phyloP scores from a whole-genome alignment of 2,113 vertebrate species.

The Crotalus tigris region DNA sequence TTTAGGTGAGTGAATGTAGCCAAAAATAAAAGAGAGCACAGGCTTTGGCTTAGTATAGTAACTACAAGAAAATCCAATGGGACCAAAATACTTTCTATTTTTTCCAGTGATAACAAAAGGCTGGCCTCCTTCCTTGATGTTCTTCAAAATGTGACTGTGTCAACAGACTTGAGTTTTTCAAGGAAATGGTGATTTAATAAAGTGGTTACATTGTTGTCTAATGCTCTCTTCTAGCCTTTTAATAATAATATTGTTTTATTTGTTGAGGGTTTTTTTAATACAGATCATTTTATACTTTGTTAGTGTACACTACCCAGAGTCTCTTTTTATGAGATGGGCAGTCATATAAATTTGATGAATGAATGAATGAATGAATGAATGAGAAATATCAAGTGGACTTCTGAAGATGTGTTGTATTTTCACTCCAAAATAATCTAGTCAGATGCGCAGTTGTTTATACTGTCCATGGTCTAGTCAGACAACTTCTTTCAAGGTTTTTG shows the following conservation, averaged over 20 bases:
- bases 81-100: neutral
- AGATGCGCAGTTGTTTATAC: no score
- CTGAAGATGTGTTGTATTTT: no score
- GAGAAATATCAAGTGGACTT: no score
- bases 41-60: neutral
- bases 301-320: neutral
- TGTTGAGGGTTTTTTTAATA: neutral
- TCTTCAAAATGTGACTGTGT: neutral
- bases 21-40: neutral
- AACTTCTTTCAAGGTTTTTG: no score
- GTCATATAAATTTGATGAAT: no score
- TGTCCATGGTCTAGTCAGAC: no score
- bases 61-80: neutral
- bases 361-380: no score
- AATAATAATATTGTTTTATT: neutral
- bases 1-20: neutral
- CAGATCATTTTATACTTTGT: neutral
- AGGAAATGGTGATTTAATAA: neutral
- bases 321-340: no score
- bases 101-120: neutral
- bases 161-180: neutral
- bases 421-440: no score
- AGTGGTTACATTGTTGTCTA: neutral
- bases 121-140: neutral
- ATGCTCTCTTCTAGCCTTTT: neutral